phyloP scores from a whole-genome alignment of 2,888 invertebrate species.

The Drosophila longiperda region DNA sequence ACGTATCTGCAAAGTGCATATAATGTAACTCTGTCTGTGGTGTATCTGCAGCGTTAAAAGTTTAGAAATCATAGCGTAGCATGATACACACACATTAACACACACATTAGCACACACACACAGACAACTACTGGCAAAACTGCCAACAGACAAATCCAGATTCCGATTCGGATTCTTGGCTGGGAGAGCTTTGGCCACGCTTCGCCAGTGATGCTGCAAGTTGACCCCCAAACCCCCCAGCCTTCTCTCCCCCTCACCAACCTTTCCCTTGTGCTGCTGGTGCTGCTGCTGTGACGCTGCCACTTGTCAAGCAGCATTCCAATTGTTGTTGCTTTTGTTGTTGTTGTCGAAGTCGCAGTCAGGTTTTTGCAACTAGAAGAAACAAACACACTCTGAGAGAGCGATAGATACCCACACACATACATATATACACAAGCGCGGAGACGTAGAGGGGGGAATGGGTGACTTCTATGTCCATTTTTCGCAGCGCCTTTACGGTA shows the following conservation, averaged over 20 bases:
- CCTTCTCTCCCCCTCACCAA: neutral
- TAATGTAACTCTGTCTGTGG: constrained; percentile 37
- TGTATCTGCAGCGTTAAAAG: constrained; percentile 44
- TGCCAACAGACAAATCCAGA: constrained; percentile 62
- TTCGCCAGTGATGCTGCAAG: constrained; percentile 47
- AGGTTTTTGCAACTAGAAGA: constrained; percentile 57
- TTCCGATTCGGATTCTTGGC: constrained; percentile 48
- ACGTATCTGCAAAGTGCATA: constrained; percentile 52
- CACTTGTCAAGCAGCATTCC: constrained; percentile 79
- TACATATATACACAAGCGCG: neutral
- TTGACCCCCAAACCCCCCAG: constrained; percentile 5
- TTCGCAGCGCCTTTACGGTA: constrained; percentile 66
- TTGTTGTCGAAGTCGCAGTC: constrained; percentile 36
- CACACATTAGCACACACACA: neutral
- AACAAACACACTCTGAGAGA: constrained; percentile 32
- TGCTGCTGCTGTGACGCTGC: constrained; percentile 40
- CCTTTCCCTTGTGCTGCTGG: neutral
- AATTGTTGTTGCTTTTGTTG: constrained; percentile 38
- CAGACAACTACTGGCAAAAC: constrained; percentile 17
- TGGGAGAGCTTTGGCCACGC: constrained; percentile 60
- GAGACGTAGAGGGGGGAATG: neutral
- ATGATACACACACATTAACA: constrained; percentile 22
- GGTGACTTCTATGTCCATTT: constrained; percentile 36
- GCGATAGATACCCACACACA: constrained; percentile 22
- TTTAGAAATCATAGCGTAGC: constrained; percentile 49